A percentile compares a stretch with the other conserved stretches of the same genome.
Conservation (phyloP, 2,888 invertebrate genomes). For the Apeira syringaria region DNA sequence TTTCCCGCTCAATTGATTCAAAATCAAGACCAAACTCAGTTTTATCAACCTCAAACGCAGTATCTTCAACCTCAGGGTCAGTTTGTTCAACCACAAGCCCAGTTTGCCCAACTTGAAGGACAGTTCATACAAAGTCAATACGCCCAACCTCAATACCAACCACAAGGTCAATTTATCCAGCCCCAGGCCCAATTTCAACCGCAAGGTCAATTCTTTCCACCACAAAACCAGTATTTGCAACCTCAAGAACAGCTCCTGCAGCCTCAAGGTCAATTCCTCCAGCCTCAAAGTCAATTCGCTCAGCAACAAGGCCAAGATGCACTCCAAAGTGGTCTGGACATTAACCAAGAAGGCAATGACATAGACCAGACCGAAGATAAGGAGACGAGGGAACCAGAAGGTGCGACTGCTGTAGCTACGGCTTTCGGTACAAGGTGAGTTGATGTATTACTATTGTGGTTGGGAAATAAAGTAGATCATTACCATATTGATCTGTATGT, state of each 20-base stretch:
- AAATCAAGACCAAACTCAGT: constrained; percentile 21
- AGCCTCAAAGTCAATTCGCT: constrained; percentile 22
- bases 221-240: constrained; percentile 28
- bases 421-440: constrained; percentile 74
- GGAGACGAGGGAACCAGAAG: constrained; percentile 37
- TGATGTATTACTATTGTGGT: constrained; percentile 27
- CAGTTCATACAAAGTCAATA: constrained; percentile 8
- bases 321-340: constrained; percentile 66
- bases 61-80: constrained; percentile 16
- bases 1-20: constrained; percentile 24
- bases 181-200: constrained; percentile 29
- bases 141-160: constrained; percentile 12
- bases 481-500: constrained; percentile 5
- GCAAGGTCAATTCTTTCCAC: constrained; percentile 31
- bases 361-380: constrained; percentile 54
- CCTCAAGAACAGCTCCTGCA: constrained; percentile 30
- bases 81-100: constrained; percentile 16
- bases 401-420: constrained; percentile 67
- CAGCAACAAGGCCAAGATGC: constrained; percentile 44
- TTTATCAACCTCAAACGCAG: constrained; percentile 26
- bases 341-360: constrained; percentile 66
- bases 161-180: constrained; percentile 31
- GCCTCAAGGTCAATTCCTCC: neutral
- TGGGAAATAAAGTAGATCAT: neutral
- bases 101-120: constrained; percentile 16